phyloP scores from a whole-genome alignment of 1,140 invertebrate genomes.

The Bombus huntii region DNA sequence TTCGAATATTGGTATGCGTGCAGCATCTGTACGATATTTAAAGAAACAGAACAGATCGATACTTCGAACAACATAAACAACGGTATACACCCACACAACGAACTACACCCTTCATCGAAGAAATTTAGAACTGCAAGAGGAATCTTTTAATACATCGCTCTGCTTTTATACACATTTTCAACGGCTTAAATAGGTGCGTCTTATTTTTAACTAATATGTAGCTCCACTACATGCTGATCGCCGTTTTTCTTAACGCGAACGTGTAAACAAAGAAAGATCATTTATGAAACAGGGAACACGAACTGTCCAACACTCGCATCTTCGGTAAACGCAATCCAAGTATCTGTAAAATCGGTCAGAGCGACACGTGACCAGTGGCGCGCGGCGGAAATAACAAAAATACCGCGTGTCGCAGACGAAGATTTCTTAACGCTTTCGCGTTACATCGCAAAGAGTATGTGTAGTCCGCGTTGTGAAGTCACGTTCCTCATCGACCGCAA shows the following conservation, averaged over 20 bases:
- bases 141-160: no score
- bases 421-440: slow-evolving; percentile 18
- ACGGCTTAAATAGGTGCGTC: no score
- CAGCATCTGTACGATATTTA: background rate
- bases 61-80: background rate
- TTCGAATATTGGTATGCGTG: background rate
- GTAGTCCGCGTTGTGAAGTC: slow-evolving; percentile 16
- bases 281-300: background rate
- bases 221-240: background rate
- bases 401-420: background rate
- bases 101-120: no score
- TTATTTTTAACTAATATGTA: background rate
- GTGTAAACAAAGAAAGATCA: background rate
- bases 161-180: no score
- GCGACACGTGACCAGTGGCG: background rate
- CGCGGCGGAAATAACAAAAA: background rate
- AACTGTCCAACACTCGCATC: background rate
- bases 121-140: no score
- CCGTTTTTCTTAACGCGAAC: no score
- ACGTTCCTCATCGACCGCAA: slow-evolving; percentile 41
- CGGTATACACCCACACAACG: background rate
- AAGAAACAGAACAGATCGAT: background rate
- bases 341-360: background rate
- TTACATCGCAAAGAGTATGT: background rate
- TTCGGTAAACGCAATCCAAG: no score